phyloP scores from a whole-genome alignment of 2,797 vertebrate species.

The Scleropages formosus region DNA sequence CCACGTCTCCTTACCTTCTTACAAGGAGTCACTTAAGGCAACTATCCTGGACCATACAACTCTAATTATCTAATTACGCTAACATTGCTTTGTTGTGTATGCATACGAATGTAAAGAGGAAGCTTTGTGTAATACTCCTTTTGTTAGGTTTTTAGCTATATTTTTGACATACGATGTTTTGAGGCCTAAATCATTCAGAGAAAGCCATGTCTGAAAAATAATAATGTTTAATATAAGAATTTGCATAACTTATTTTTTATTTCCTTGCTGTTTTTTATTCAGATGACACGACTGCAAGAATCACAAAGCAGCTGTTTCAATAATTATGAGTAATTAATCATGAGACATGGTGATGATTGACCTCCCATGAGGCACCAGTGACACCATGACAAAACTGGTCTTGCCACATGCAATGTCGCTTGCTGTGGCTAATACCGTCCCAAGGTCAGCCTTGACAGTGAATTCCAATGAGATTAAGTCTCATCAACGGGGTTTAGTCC shows the following conservation, averaged over 20 bases:
- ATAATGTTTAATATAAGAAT: too few species aligned
- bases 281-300: neutral
- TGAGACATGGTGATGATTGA: neutral
- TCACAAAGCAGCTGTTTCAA: conserved; percentile 4
- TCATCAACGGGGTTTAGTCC: conserved; percentile 66
- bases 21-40: conserved; percentile 25
- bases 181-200: neutral
- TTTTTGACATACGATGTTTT: conserved; percentile 2
- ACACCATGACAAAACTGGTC: neutral
- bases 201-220: conserved; percentile 18
- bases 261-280: neutral
- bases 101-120: conserved; percentile 19
- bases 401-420: conserved; percentile 49
- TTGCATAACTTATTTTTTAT: too few species aligned
- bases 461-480: conserved; percentile 78
- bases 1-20: conserved; percentile 13
- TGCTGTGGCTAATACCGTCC: conserved; percentile 43
- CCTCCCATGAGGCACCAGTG: neutral
- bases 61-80: conserved; percentile 32
- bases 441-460: conserved; percentile 69
- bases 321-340: neutral
- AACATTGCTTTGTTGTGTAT: conserved; percentile 9
- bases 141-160: too few species aligned
- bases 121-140: neutral
- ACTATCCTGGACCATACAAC: conserved; percentile 14